Conservation (phyloP, 2,888 invertebrate species). For the Eupithecia vulgata region DNA sequence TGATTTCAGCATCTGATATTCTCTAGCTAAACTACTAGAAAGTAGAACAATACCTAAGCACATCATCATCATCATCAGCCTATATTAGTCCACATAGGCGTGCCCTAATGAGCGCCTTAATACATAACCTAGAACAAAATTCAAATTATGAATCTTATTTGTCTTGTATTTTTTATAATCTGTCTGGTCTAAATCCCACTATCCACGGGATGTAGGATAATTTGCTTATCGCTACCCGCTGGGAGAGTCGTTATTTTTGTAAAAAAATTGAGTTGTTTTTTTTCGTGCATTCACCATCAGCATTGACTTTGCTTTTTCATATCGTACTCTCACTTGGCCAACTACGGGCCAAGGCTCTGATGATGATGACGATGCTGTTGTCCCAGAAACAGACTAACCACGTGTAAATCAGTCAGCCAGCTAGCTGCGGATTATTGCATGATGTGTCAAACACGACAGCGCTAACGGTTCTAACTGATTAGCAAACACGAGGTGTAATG, state of each 20-base stretch:
- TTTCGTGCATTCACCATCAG: not conserved
- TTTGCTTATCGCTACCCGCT: not conserved
- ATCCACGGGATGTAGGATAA: not conserved
- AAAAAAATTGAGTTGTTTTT: too few species aligned
- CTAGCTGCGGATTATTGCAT: slow-evolving; percentile 17
- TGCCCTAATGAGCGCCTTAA: too few species aligned
- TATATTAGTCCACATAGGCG: too few species aligned
- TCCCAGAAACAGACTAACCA: slow-evolving; percentile 10
- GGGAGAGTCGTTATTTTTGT: not conserved
- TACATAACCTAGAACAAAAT: not conserved
- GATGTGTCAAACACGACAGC: slow-evolving; percentile 25
- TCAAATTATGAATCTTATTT: not conserved
- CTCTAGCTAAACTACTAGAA: not conserved
- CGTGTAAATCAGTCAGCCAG: slow-evolving; percentile 15
- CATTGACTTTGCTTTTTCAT: not conserved
- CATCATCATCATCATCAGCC: too few species aligned
- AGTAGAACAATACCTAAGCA: not conserved
- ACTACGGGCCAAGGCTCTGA: not conserved
- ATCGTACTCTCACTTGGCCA: not conserved
- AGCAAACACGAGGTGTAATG: slow-evolving; percentile 25
- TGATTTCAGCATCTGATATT: not conserved
- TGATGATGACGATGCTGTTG: slow-evolving; percentile 10
- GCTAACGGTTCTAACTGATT: slow-evolving; percentile 24
- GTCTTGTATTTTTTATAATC: not conserved
- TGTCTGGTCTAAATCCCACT: not conserved